A percentile compares a stretch with the other conserved stretches of the same genome.
Conservation (phyloP, 2,888 invertebrate genomes). For the Melieria omissa region DNA sequence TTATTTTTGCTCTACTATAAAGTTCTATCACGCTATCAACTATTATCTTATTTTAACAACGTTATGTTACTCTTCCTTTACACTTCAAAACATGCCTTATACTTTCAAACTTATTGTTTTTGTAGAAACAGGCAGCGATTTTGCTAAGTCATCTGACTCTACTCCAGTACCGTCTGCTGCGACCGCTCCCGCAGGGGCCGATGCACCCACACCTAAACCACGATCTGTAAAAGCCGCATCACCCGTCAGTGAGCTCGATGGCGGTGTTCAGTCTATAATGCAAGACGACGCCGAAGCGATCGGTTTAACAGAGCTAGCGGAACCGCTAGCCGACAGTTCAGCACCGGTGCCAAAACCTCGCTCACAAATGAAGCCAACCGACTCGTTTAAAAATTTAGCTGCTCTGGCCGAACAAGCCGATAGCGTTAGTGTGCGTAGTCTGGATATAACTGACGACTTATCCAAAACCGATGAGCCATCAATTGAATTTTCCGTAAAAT, state of each 20-base stretch:
- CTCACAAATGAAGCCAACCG: slow-evolving; percentile 57
- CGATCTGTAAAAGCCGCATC: slow-evolving; percentile 62
- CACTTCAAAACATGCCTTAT: slow-evolving; percentile 60
- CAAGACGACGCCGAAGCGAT: slow-evolving; percentile 26
- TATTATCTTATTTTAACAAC: slow-evolving; percentile 52
- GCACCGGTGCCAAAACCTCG: slow-evolving; percentile 64
- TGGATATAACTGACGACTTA: slow-evolving; percentile 60
- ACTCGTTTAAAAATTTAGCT: slow-evolving; percentile 56
- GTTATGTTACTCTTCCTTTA: slow-evolving; percentile 53
- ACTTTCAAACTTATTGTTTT: slow-evolving; percentile 65
- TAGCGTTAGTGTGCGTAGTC: slow-evolving; percentile 59
- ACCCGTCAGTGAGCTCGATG: slow-evolving; percentile 46
- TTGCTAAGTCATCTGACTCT: slow-evolving; percentile 58
- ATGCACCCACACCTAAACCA: slow-evolving; percentile 69
- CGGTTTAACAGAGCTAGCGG: slow-evolving; percentile 8
- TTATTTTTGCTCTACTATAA: no score
- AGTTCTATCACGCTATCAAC: slow-evolving; percentile 43
- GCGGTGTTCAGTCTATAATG: background rate
- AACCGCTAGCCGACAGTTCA: slow-evolving; percentile 15
- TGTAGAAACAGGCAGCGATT: slow-evolving; percentile 66
- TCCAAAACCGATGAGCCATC: slow-evolving; percentile 61
- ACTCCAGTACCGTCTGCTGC: slow-evolving; percentile 54
- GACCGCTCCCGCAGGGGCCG: slow-evolving; percentile 50
- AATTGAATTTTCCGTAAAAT: slow-evolving; percentile 50
- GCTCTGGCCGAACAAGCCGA: slow-evolving; percentile 58